Evolutionary conservation across 2,113 vertebrate genomes (phyloP), one percentile per base, ranked within the genome.

Genomic region (Megaceryle maxima): DNA sequence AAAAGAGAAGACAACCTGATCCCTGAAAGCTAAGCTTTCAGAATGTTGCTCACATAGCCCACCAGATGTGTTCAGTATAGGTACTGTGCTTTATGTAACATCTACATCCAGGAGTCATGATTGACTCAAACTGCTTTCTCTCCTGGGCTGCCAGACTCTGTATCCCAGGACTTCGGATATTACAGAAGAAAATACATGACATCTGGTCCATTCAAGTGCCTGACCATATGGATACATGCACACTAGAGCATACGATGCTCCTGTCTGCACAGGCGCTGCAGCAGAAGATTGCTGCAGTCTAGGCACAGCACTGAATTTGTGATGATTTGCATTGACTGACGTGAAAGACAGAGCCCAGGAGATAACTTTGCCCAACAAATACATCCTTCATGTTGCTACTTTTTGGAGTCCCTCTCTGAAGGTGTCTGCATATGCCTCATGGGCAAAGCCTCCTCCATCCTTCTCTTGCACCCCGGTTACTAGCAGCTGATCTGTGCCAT

Each of bases 31-130:
- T 51, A 18, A 41, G 3, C 16, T 83, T 75, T 68, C 33, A 41
- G 39, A 39, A 5, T 0, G 0, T 20, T 72, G 6, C 7, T 70
- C 28, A 22, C 9, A 21, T 2, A 70, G 16, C 13, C 18, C 41
- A 66, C 11, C 7, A 41, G 18, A n/a, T 39, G 14, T n/a, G 15
- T 16, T 88, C 62, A 56, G 39, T 33, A 19, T 11, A 39, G 20
- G 6, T 41, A 6, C 2, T 13, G 29, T 66, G 20, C 8, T 83
- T 83, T 62, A 11, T 22, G 13, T 37, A 68, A 51, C 0, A 1
- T 5, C 9, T 70, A 35, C 24, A 35, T n/a, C 11, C 63, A 15
- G 69, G 1, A 91, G 9, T 5, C 56, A 28, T 9, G 19, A 4
- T 5, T 9, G 1, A 39, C 26, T 20, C 57, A 66, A 41, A 28